phyloP scores from a whole-genome alignment of 2,797 vertebrate species.

The Enoplosus armatus region DNA sequence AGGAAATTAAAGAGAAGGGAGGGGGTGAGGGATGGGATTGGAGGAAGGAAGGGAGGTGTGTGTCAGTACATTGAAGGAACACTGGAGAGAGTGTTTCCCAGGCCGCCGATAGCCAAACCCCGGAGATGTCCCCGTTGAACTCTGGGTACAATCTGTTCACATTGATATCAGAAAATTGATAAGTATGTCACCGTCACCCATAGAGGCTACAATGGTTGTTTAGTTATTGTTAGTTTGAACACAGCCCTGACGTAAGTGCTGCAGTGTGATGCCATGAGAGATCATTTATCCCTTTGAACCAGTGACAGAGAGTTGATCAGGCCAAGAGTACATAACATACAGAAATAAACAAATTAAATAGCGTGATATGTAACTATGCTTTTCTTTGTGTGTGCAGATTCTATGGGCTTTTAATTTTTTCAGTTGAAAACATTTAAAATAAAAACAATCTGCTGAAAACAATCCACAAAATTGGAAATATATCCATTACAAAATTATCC shows the following conservation, averaged over 20 bases:
- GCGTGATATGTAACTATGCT: constrained; percentile 49
- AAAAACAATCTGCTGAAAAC: constrained; percentile 57
- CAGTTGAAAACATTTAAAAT: constrained; percentile 61
- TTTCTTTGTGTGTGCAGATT: constrained; percentile 73
- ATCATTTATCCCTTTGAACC: constrained; percentile 51
- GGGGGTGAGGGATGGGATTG: constrained; percentile 30
- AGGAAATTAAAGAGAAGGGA: constrained; percentile 62
- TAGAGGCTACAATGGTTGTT: constrained; percentile 62
- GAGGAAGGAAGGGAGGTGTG: constrained; percentile 62
- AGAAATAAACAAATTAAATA: constrained; percentile 65
- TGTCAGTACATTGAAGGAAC: constrained; percentile 64
- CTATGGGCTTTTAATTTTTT: constrained; percentile 63
- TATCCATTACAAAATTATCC: constrained; percentile 42
- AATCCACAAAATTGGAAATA: constrained; percentile 54
- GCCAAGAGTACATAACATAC: constrained; percentile 50
- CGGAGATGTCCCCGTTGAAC: constrained; percentile 67
- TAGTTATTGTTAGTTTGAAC: constrained; percentile 58
- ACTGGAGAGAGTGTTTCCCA: constrained; percentile 56
- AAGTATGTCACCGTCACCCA: constrained; percentile 59
- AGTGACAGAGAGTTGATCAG: constrained; percentile 57
- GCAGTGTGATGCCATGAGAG: constrained; percentile 46
- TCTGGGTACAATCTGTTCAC: constrained; percentile 71
- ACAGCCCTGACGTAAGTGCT: constrained; percentile 48
- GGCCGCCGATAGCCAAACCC: constrained; percentile 61
- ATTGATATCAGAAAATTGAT: constrained; percentile 72